These are phyloP conservation scores for Centropristis striata DNA, from an alignment of 2,113 vertebrate genomes.

Conservation along the genomic window DNA sequence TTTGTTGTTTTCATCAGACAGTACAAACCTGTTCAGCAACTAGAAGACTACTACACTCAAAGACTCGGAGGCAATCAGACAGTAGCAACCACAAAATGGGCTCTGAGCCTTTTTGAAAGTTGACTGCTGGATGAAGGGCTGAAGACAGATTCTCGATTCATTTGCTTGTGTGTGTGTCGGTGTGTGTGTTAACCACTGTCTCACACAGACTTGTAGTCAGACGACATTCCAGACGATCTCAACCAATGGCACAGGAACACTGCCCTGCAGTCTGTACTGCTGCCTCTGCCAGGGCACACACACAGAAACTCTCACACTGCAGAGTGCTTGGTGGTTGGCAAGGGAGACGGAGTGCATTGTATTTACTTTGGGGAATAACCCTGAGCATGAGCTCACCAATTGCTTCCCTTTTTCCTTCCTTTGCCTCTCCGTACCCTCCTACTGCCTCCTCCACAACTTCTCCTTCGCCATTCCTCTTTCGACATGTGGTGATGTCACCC, in stretches of 20 bases:
- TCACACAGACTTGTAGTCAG: constrained; percentile 73
- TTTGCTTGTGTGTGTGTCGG: constrained; percentile 26
- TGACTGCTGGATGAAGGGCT: constrained; percentile 26
- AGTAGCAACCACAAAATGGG: constrained; percentile 32
- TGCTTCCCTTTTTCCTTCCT: constrained; percentile 13
- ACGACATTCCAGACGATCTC: constrained; percentile 78
- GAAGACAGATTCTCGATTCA: constrained; percentile 39
- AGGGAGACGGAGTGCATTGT: neutral
- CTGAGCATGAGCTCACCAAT: constrained; percentile 20
- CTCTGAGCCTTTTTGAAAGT: constrained; percentile 21
- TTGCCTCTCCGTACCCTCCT: constrained; percentile 17
- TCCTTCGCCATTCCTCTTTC: constrained; percentile 41
- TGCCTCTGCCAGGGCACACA: constrained; percentile 32
- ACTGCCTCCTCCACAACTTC: constrained; percentile 27
- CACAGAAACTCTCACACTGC: constrained; percentile 10
- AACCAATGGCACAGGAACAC: constrained; percentile 57
- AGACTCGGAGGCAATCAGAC: neutral
- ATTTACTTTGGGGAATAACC: constrained; percentile 56
- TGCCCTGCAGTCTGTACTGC: constrained; percentile 40
- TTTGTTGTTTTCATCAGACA: neutral
- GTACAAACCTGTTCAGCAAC: neutral
- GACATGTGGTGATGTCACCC: constrained; percentile 71
- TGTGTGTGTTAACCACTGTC: constrained; percentile 33
- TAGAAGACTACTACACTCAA: neutral
- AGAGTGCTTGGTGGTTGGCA: constrained; percentile 19